Base-by-base conservation (phyloP, 1,140 invertebrate genomes). In the Ladona fulva region DNA sequence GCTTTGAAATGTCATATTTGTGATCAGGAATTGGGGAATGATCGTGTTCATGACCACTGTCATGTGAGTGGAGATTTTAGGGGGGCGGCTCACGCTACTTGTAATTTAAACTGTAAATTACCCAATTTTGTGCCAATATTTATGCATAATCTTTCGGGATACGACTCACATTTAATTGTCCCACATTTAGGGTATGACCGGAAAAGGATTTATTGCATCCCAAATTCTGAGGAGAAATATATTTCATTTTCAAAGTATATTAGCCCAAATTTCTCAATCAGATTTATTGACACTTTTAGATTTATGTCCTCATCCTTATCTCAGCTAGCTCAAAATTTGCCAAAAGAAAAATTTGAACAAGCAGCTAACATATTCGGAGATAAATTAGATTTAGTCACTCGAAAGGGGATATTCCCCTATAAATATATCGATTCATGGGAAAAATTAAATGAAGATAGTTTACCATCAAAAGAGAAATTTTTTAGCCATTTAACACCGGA, bases 231-330 rank as follows among this genome's bases (percentile, higher is more conserved):
- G 3, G 52, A 66, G 14, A 16, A 22, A 16, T 66, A 66, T 22
- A 66, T 66, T 66, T 19, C 16, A 16, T 66, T 66, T 66, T 66
- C 52, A 12, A 66, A 66, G 12, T 12, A 22, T 3, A 12, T 66
- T 3, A 22, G n/a, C 12, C 16, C 14, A 5, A 66, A 66, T 66
- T 66, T 66, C n/a, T 66, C 52, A 5, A 19, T 19, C 12, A 76
- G 81, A 52, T 84, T 84, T 80, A 59, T 83, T 37, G 83, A 83
- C 79, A 82, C 81, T 25, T 83, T 80, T 81, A 74, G 79, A 83
- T 14, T 83, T 82, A 52, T 84, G 79, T 24, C 79, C 16, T 76
- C 80, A 25, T 79, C 78, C 14, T 74, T 82, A 74, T 81, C 81
- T 24, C 81, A 81, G 24, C 77, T 84, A 16, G 78, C 79, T 0